These are phyloP conservation scores for Mormyrops boulengeri DNA, from an alignment of 2,797 vertebrate species.

Conservation along the genomic window DNA sequence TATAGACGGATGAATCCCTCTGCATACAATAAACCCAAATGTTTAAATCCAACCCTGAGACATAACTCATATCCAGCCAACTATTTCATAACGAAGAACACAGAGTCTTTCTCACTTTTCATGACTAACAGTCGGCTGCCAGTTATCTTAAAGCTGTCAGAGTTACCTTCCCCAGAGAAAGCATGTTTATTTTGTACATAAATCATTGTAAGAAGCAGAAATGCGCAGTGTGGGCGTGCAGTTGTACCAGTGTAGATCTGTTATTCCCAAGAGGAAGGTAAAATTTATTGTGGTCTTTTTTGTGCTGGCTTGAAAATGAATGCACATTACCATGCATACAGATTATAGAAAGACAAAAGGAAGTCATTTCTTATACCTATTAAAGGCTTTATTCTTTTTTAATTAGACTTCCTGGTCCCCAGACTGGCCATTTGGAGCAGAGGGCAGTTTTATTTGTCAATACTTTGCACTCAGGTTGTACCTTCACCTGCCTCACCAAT, in stretches of 20 bases:
- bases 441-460: conserved; percentile 6
- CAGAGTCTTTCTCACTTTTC: not conserved
- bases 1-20: not conserved
- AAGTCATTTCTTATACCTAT: not conserved
- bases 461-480: not conserved
- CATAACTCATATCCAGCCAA: not conserved
- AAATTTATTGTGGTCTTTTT: conserved; percentile 4
- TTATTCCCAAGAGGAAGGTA: not conserved
- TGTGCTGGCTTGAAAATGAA: not conserved
- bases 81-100: not conserved
- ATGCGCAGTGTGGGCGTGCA: not conserved
- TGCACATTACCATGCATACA: not conserved
- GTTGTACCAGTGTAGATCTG: not conserved
- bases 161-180: conserved; percentile 4
- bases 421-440: not conserved
- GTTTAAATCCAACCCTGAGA: not conserved
- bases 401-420: conserved; percentile 8
- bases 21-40: not conserved
- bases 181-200: conserved; percentile 11
- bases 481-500: not conserved
- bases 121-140: not conserved
- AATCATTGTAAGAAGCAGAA: conserved; percentile 5
- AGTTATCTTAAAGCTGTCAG: conserved; percentile 10
- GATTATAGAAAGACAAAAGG: not conserved
- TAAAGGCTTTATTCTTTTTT: not conserved